Evolutionary conservation across 2,888 invertebrate species (phyloP).

Genomic region (Hirtodrosophila duncani): DNA sequence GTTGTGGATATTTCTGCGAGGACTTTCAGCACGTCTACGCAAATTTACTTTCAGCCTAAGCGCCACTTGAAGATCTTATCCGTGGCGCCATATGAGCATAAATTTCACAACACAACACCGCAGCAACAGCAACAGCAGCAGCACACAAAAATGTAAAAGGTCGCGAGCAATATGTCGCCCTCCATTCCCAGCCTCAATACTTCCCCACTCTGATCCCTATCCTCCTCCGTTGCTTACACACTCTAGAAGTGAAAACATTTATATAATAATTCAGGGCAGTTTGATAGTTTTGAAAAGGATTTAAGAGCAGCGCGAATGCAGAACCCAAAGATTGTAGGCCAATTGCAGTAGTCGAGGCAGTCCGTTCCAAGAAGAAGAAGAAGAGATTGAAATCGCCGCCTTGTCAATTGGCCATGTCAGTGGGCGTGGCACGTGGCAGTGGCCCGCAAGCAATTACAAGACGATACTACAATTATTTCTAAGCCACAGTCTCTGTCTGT

Average conservation of each 20-base stretch:
- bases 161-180: constrained; percentile 47
- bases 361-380: constrained; percentile 18
- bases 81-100: constrained; percentile 66
- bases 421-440: constrained; percentile 49
- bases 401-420: constrained; percentile 35
- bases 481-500: constrained; percentile 24
- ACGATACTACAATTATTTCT: constrained; percentile 66
- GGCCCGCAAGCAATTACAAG: constrained; percentile 64
- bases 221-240: too few species aligned
- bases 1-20: constrained; percentile 18
- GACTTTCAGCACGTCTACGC: constrained; percentile 56
- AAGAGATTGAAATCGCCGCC: constrained; percentile 38
- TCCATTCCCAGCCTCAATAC: neutral
- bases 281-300: too few species aligned
- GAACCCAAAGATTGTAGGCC: too few species aligned
- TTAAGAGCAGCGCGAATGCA: neutral
- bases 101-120: constrained; percentile 53
- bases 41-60: constrained; percentile 45
- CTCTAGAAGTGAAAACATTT: too few species aligned
- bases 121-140: constrained; percentile 24
- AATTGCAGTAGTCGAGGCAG: too few species aligned
- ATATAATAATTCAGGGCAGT: too few species aligned
- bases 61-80: constrained; percentile 59
- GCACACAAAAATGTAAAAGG: constrained; percentile 42
- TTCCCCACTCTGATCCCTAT: too few species aligned